phyloP scores from a whole-genome alignment of 1,140 invertebrate species.

The Melitaea cinxia region DNA sequence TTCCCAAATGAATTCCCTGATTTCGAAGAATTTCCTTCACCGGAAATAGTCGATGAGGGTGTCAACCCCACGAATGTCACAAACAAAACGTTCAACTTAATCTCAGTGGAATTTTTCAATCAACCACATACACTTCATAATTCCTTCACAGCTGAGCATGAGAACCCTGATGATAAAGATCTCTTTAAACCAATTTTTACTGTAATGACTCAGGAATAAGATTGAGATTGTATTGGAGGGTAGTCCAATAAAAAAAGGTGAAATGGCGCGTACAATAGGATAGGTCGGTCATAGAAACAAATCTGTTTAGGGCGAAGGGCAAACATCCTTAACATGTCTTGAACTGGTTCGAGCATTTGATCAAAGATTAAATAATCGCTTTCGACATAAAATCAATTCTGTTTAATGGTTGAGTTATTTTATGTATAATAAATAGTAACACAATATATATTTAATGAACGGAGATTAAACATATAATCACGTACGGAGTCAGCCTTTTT shows the following conservation, averaged over 20 bases:
- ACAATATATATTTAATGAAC: too few species aligned
- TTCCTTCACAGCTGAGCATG: slow-evolving; percentile 59
- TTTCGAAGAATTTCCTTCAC: slow-evolving; percentile 32
- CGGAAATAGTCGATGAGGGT: slow-evolving; percentile 49
- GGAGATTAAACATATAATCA: too few species aligned
- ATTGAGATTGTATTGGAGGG: slow-evolving; percentile 24
- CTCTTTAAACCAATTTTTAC: slow-evolving; percentile 33
- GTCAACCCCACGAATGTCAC: slow-evolving; percentile 54
- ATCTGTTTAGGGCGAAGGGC: slow-evolving; percentile 58
- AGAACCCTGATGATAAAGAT: slow-evolving; percentile 58
- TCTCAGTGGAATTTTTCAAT: slow-evolving; percentile 73
- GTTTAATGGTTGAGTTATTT: not conserved
- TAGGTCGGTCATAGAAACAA: slow-evolving; percentile 58
- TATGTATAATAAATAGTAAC: too few species aligned
- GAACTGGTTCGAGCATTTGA: slow-evolving; percentile 19
- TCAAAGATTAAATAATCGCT: slow-evolving; percentile 27
- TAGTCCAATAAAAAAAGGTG: slow-evolving; percentile 47
- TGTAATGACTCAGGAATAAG: slow-evolving; percentile 5
- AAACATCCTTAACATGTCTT: slow-evolving; percentile 38
- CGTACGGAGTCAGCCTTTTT: too few species aligned
- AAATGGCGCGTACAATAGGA: slow-evolving; percentile 66
- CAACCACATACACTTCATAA: slow-evolving; percentile 66
- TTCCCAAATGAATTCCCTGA: slow-evolving; percentile 12
- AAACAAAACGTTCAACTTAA: slow-evolving; percentile 56
- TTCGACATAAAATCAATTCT: slow-evolving; percentile 15